Base-by-base conservation (phyloP, 2,113 vertebrate genomes). In the Mirza zaza region DNA sequence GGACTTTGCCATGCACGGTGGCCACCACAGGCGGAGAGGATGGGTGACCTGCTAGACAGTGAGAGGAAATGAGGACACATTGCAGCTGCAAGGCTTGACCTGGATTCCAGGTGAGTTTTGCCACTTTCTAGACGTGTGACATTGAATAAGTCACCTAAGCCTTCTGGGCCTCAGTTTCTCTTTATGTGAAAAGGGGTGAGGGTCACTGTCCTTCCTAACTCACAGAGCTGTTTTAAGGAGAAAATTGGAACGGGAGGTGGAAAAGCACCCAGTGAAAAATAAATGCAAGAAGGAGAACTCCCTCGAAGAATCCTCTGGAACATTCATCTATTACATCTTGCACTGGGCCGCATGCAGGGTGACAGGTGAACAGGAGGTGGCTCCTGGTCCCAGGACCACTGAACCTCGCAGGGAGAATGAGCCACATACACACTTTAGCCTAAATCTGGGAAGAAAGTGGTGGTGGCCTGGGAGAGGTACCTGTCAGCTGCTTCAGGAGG, bases 1-100 rank as follows among this genome's bases (percentile, higher is more conserved):
- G 45, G 45, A 99, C 97, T 32, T 13, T 71, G 8, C 99, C 99
- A 39, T 98, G 94, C 48, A 84, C 93, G 2, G 99, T 99, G 85
- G 98, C 91, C 45, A 99, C 98, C 50, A 98, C 90, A 13, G 99
- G 99, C 0, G 96, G 96, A 75, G 97, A 93, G 52, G 96, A 52
- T 0, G 6, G 75, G 29, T 86, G 73, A 6, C 96, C 97, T 97
- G 90, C 11, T 27, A 50, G 75, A 75, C 39, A 45, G 12, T 0
- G 55, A 17, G 12, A 90, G 32, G 25, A 84, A 57, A 70, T 4
- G 32, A 80, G 34, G 23, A 82, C 14, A 25, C 0, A 0, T 12
- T 68, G 83, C 18, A 11, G 1, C 34, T 3, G 7, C 57, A 48
- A 67, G 13, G 2, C 42, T 10, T 65, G 25, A 42, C 18, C 8